A percentile compares a stretch with the other conserved stretches of the same genome.
Evolutionary conservation across 2,888 invertebrate species (phyloP).

Genomic region (Cerceris rybyensis): DNA sequence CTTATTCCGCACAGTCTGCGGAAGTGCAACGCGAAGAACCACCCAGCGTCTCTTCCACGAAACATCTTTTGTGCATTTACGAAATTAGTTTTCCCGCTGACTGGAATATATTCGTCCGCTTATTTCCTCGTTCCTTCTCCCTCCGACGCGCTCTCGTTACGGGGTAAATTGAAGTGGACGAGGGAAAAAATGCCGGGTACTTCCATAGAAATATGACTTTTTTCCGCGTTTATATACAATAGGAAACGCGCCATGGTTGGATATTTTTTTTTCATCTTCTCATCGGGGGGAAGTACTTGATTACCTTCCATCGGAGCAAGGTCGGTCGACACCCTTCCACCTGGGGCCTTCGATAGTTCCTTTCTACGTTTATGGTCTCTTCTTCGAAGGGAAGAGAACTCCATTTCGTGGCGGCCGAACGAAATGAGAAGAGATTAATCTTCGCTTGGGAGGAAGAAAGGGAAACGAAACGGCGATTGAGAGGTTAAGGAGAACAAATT

Average conservation of each 20-base stretch:
- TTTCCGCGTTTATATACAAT: slow-evolving; percentile 14
- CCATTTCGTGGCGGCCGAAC: background rate
- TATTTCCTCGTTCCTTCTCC: slow-evolving; percentile 41
- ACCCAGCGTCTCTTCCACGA: slow-evolving; percentile 6
- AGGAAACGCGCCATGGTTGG: background rate
- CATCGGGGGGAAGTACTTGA: slow-evolving; percentile 31
- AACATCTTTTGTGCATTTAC: slow-evolving; percentile 37
- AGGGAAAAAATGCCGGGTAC: slow-evolving; percentile 11
- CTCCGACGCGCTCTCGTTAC: slow-evolving; percentile 20
- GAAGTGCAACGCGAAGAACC: background rate
- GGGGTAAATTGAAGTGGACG: slow-evolving; percentile 45
- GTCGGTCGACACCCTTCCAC: slow-evolving; percentile 14
- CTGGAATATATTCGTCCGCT: slow-evolving; percentile 17
- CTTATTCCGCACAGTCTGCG: background rate
- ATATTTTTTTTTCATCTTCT: slow-evolving; percentile 6
- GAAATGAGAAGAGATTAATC: slow-evolving; percentile 9
- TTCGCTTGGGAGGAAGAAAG: background rate
- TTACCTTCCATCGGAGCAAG: slow-evolving; percentile 30
- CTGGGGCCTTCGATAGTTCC: slow-evolving; percentile 38
- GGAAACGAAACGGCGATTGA: background rate
- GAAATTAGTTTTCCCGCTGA: slow-evolving; percentile 51
- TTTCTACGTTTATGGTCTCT: slow-evolving; percentile 22
- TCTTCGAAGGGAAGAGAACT: background rate
- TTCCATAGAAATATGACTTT: slow-evolving; percentile 48
- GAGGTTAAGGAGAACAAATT: background rate